phyloP scores from a whole-genome alignment of 2,888 invertebrate species.

The Epirrhoe tristata region DNA sequence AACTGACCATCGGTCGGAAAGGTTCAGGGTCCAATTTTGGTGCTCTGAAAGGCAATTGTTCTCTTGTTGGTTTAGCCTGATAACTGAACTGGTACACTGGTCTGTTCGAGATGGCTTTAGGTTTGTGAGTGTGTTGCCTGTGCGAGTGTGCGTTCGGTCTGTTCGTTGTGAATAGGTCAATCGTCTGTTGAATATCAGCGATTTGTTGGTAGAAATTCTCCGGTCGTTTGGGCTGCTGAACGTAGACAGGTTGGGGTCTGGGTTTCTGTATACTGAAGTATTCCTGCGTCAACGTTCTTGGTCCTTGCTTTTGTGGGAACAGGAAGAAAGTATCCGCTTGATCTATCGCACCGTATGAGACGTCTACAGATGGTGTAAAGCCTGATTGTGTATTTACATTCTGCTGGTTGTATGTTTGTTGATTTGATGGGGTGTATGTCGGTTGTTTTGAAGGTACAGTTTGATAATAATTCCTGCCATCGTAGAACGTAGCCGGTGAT shows the following conservation, averaged over 20 bases:
- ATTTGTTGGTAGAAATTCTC: slow-evolving; percentile 88
- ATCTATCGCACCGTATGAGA: slow-evolving; percentile 77
- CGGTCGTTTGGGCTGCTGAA: slow-evolving; percentile 74
- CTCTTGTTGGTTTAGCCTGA: slow-evolving; percentile 84
- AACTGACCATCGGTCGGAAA: slow-evolving; percentile 87
- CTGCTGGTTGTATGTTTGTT: slow-evolving; percentile 46
- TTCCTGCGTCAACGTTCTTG: slow-evolving; percentile 80
- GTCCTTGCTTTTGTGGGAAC: slow-evolving; percentile 82
- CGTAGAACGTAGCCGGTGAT: slow-evolving; percentile 80
- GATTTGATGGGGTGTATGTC: slow-evolving; percentile 44
- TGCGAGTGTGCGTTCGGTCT: slow-evolving; percentile 81
- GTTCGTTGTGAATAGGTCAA: slow-evolving; percentile 86
- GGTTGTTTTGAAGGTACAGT: slow-evolving; percentile 58
- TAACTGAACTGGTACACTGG: slow-evolving; percentile 91
- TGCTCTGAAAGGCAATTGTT: slow-evolving; percentile 77
- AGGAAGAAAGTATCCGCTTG: slow-evolving; percentile 78
- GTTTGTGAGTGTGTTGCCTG: slow-evolving; percentile 72
- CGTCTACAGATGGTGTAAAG: slow-evolving; percentile 72
- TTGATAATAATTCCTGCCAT: slow-evolving; percentile 78
- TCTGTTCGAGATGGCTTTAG: slow-evolving; percentile 82
- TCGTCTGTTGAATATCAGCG: slow-evolving; percentile 87
- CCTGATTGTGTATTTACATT: slow-evolving; percentile 66
- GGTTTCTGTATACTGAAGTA: slow-evolving; percentile 83
- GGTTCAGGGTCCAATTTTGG: slow-evolving; percentile 86
- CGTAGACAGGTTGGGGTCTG: slow-evolving; percentile 68